Base-by-base conservation (phyloP, 2,888 invertebrate genomes). In the Drosophila maculinotata region DNA sequence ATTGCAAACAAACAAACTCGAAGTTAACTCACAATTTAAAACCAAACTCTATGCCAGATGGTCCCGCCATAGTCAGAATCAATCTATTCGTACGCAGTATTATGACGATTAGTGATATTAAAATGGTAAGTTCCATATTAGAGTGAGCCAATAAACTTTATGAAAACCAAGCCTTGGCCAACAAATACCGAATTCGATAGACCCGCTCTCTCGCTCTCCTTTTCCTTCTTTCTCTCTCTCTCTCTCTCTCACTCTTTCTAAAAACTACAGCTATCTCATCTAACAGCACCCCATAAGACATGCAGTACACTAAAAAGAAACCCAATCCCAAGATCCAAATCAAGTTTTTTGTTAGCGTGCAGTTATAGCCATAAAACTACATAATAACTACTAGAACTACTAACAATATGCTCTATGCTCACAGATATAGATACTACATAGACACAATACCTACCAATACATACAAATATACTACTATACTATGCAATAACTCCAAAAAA, bases 11-110 rank as follows among this genome's bases (percentile, higher is more conserved):
- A 62, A 48, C 35, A 25, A 60, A 42, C 39, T 52, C 56, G 28
- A 52, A 41, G 53, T 59, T 69, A 68, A 79, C 60, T 76, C 71
- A 81, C 69, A 23, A 60, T 74, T 70, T 76, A 56, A 80, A 81
- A 67, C 69, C 73, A 91, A 91, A 93, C 81, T 81, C 75, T 81
- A 81, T 75, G 77, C 82, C 94, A 97, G 97, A 97, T 95, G 98
- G 98, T 92, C 97, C 98, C 92, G 97, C 98, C 92, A 95, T 97
- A 94, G 98, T 98, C 93, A 96, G 95, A 94, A 97, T 98, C 93
- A 98, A 98, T 96, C 96, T 98, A 94, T 97, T 97, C 95, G 97
- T 98, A 93, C 94, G 98, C 94, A 97, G 96, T 95, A 97, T 98
- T 92, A 97, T 97, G 92, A 98, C 98, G 92, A 98, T 98, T 94